Percentiles rank a stretch among this genome's conserved stretches.
Evolutionary conservation across 1,140 invertebrate genomes (phyloP).

Genomic region (Meloidogyne exigua): DNA sequence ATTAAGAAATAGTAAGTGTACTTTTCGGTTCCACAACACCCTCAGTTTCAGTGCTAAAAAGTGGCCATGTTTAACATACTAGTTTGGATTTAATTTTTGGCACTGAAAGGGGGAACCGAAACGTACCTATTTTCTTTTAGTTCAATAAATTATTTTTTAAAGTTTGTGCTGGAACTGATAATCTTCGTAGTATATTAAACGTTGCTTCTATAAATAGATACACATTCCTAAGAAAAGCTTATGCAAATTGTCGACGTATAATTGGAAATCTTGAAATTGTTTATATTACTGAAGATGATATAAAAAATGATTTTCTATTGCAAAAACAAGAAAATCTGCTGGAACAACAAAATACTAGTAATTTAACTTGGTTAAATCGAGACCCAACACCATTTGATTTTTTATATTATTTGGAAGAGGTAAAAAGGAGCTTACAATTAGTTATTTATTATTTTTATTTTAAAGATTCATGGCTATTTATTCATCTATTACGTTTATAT

Average conservation of each 20-base stretch:
- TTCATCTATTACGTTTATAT: conserved; percentile 44
- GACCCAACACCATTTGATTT: conserved; percentile 35
- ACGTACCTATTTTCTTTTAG: neutral
- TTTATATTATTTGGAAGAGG: conserved; percentile 43
- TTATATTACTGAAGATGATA: neutral
- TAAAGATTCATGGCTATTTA: conserved; percentile 48
- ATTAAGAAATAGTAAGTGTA: too few relatives aligned
- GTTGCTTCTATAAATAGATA: neutral
- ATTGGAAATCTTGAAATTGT: neutral
- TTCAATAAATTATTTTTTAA: neutral
- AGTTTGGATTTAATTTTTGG: too few relatives aligned
- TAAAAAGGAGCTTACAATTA: neutral
- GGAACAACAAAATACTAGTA: neutral
- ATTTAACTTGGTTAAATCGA: neutral
- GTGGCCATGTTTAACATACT: too few relatives aligned
- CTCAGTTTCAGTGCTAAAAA: too few relatives aligned
- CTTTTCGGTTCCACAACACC: too few relatives aligned
- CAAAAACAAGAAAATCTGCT: neutral
- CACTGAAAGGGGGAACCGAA: too few relatives aligned
- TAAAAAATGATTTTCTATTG: neutral
- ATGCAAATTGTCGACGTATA: neutral
- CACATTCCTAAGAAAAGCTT: neutral
- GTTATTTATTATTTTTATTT: neutral
- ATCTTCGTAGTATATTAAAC: neutral
- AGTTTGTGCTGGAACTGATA: neutral